Evolutionary conservation across 2,113 vertebrate genomes (phyloP).

Genomic region (Sigmodon hispidus): DNA sequence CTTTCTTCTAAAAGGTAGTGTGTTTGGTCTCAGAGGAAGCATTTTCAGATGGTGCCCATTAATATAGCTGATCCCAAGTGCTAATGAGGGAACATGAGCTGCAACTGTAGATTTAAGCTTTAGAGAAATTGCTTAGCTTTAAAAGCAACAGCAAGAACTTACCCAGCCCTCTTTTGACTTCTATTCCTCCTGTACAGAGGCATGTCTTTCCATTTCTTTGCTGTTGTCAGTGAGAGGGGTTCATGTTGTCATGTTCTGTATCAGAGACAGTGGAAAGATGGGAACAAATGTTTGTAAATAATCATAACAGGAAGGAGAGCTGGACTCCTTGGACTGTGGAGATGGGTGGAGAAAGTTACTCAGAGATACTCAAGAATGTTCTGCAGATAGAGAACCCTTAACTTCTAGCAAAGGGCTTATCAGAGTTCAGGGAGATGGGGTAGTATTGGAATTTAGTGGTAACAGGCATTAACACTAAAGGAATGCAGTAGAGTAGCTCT

Average conservation of each 20-base stretch:
- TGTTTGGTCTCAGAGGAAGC: slow-evolving; percentile 7
- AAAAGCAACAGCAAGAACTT: neutral
- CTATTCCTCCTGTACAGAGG: neutral
- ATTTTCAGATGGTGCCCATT: neutral
- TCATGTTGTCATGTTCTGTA: neutral
- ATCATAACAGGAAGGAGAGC: neutral
- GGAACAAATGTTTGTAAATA: neutral
- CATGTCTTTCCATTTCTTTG: neutral
- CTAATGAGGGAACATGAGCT: neutral
- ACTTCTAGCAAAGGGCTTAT: neutral
- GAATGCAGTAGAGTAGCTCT: neutral
- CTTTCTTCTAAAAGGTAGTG: slow-evolving; percentile 26
- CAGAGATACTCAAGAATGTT: slow-evolving; percentile 22
- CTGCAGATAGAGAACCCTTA: neutral
- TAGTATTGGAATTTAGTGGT: neutral
- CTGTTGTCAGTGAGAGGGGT: neutral
- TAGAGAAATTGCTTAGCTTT: slow-evolving; percentile 15
- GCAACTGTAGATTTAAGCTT: slow-evolving; percentile 11
- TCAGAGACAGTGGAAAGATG: neutral
- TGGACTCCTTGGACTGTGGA: neutral
- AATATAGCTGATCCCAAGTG: slow-evolving; percentile 11
- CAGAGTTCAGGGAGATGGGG: neutral
- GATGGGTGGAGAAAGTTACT: neutral
- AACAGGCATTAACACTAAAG: neutral
- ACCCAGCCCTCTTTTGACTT: neutral